Conservation (phyloP, 2,113 vertebrate genomes). For the Scophthalmus maximus region DNA sequence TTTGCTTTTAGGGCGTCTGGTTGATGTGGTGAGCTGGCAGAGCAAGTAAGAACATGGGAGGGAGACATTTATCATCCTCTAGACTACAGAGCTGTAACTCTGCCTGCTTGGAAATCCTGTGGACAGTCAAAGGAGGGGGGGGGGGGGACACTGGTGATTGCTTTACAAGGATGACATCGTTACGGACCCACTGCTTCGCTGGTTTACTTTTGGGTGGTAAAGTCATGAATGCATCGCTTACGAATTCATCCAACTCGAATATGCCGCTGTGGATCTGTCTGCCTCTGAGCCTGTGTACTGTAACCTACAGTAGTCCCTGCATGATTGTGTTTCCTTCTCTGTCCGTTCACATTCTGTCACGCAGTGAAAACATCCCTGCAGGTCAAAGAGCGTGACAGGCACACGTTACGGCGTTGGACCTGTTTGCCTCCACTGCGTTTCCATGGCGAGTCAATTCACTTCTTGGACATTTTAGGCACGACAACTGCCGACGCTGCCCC, state of each 20-base stretch:
- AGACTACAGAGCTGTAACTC: conserved; percentile 75
- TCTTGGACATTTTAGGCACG: conserved; percentile 46
- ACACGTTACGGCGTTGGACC: conserved; percentile 30
- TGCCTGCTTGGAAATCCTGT: conserved; percentile 75
- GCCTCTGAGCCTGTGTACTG: background rate
- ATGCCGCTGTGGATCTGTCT: background rate
- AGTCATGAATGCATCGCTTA: conserved; percentile 28
- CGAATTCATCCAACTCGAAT: background rate
- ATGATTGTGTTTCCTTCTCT: background rate
- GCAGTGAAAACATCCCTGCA: conserved; percentile 8
- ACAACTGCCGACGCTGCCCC: conserved; percentile 55
- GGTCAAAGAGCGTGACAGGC: conserved; percentile 6
- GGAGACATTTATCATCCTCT: conserved; percentile 80
- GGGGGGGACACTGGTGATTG: conserved; percentile 51
- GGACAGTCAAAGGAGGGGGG: conserved; percentile 56
- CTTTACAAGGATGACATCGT: conserved; percentile 60
- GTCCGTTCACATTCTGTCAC: background rate
- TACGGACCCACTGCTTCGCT: conserved; percentile 34
- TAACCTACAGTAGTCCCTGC: background rate
- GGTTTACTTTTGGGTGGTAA: conserved; percentile 46
- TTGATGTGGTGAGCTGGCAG: conserved; percentile 83
- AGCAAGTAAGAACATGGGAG: conserved; percentile 79
- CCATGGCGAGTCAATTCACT: conserved; percentile 51
- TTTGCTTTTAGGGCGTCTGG: conserved; percentile 76
- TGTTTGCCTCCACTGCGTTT: conserved; percentile 44